A percentile compares a stretch with the other conserved stretches of the same genome.
These are phyloP conservation scores for Tribolium castaneum DNA, from an alignment of 1,140 invertebrate genomes.

Conservation along the genomic window DNA sequence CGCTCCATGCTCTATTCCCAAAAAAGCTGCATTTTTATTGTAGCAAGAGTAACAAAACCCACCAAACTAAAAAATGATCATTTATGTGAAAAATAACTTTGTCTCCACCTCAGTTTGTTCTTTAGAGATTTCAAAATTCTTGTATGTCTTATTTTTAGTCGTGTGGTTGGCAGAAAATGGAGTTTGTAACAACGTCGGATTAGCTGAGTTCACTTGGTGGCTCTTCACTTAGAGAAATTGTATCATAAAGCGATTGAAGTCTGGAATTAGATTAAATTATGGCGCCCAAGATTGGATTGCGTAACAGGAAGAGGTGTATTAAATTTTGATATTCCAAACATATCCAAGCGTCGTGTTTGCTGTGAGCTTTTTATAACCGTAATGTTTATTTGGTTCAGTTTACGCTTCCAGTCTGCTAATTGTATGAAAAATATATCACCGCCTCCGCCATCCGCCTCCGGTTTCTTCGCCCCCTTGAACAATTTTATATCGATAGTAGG, in stretches of 20 bases:
- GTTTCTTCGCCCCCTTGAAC: neutral
- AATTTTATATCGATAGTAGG: slow-evolving; percentile 28
- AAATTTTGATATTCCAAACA: slow-evolving; percentile 14
- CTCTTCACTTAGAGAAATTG: neutral
- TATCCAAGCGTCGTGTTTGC: neutral
- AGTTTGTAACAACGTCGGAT: neutral
- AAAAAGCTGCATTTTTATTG: too few species aligned
- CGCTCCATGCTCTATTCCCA: too few species aligned
- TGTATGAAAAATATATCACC: slow-evolving; percentile 23
- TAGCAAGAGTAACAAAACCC: too few species aligned
- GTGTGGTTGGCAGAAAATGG: neutral
- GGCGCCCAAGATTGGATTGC: neutral
- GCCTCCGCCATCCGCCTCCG: neutral
- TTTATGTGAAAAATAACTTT: too few species aligned
- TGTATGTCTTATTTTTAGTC: neutral
- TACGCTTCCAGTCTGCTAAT: slow-evolving; percentile 8
- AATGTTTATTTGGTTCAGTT: slow-evolving; percentile 12
- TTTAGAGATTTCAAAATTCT: neutral
- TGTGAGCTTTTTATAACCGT: neutral
- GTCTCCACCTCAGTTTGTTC: too few species aligned
- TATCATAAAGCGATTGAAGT: neutral
- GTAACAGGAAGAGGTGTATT: slow-evolving; percentile 10
- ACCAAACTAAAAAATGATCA: too few species aligned
- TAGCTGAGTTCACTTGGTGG: neutral
- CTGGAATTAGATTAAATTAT: neutral